Conservation (phyloP, 2,797 vertebrate genomes). For the Syndactyla subalaris region DNA sequence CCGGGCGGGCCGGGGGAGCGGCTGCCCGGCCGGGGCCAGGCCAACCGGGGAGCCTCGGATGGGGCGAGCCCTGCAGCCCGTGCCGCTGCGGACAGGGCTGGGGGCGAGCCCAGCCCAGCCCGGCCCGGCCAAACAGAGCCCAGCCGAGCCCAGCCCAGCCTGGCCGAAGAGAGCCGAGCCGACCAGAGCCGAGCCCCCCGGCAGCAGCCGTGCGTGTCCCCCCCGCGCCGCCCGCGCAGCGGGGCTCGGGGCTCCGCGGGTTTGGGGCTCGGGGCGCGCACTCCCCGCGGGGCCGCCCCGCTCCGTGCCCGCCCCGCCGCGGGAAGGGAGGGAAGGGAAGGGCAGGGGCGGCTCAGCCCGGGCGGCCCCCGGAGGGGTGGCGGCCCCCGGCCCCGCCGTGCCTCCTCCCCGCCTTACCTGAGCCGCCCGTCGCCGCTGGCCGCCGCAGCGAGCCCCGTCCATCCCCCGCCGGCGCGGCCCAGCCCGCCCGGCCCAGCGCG, state of each 20-base stretch:
- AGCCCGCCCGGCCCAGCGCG: conserved; percentile 15
- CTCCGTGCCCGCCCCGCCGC: not conserved
- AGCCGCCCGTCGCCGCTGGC: not conserved
- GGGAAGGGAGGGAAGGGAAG: not conserved
- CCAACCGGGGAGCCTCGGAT: not conserved
- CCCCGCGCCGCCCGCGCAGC: too few relatives aligned
- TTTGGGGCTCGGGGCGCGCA: not conserved
- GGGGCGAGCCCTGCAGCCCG: not conserved
- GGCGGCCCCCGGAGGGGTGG: not conserved
- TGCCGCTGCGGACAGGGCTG: not conserved
- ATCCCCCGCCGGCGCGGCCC: conserved; percentile 11
- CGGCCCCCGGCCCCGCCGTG: not conserved
- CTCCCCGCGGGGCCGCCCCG: not conserved
- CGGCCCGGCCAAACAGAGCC: too few relatives aligned
- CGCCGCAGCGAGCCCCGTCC: not conserved
- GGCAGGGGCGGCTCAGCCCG: not conserved
- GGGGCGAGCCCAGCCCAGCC: not conserved
- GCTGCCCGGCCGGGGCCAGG: not conserved
- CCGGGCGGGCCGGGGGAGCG: not conserved
- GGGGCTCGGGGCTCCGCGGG: not conserved
- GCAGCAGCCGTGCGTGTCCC: too few relatives aligned
- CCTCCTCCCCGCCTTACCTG: not conserved
- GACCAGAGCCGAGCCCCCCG: too few relatives aligned
- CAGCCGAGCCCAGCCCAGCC: too few relatives aligned
- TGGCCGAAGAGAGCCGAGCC: too few relatives aligned